Evolutionary conservation across 2,113 vertebrate genomes (phyloP).

Genomic region (Engraulis encrasicolus): DNA sequence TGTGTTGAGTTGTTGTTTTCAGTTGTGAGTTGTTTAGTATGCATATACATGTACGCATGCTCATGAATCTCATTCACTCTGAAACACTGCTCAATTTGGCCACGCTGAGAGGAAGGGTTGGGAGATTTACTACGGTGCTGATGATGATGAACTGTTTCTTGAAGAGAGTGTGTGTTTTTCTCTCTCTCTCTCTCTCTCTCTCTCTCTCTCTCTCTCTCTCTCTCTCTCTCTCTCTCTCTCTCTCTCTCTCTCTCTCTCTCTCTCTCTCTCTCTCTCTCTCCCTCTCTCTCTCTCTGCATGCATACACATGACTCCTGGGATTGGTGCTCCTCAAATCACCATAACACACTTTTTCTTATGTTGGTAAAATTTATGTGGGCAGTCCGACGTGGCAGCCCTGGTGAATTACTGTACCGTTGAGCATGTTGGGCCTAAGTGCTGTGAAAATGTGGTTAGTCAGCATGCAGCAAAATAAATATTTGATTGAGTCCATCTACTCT

Average conservation of each 20-base stretch:
- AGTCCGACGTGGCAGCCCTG: neutral
- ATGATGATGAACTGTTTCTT: constrained; percentile 5
- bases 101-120: neutral
- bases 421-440: neutral
- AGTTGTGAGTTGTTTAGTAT: too few relatives aligned
- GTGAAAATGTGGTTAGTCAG: constrained; percentile 15
- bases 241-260: too few relatives aligned
- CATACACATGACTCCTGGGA: neutral
- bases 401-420: constrained; percentile 1
- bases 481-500: constrained; percentile 12
- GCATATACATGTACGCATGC: too few relatives aligned
- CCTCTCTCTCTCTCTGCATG: too few relatives aligned
- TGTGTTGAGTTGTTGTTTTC: too few relatives aligned
- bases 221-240: too few relatives aligned
- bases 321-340: neutral
- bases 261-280: too few relatives aligned
- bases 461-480: constrained; percentile 6
- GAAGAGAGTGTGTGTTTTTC: too few relatives aligned
- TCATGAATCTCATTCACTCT: neutral
- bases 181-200: too few relatives aligned
- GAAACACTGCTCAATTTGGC: constrained; percentile 3
- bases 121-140: neutral
- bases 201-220: too few relatives aligned
- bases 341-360: constrained; percentile 12
- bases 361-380: neutral